phyloP scores from a whole-genome alignment of 2,888 invertebrate genomes.

The Andrena flavipes region DNA sequence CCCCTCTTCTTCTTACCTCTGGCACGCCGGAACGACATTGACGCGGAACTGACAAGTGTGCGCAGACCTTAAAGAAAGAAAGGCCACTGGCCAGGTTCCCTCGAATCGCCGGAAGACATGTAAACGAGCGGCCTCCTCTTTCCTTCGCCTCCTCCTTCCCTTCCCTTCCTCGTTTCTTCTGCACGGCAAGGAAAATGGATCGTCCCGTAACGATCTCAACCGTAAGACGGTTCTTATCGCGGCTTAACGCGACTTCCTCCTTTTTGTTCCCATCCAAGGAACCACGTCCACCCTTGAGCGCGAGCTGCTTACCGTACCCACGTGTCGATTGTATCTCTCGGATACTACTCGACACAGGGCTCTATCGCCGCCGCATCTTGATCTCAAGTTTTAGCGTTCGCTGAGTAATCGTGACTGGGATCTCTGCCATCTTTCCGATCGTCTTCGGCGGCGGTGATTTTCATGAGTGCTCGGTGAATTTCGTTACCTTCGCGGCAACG shows the following conservation, averaged over 20 bases:
- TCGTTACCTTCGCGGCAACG: too few relatives aligned
- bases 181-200: slow-evolving; percentile 47
- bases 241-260: slow-evolving; percentile 49
- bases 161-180: slow-evolving; percentile 12
- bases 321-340: slow-evolving; percentile 45
- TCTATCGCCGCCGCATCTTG: slow-evolving; percentile 46
- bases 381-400: slow-evolving; percentile 23
- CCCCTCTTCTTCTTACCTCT: too few relatives aligned
- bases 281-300: slow-evolving; percentile 17
- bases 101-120: slow-evolving; percentile 52
- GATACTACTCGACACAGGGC: slow-evolving; percentile 16
- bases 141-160: slow-evolving; percentile 14
- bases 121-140: slow-evolving; percentile 36
- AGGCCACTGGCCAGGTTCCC: neutral
- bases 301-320: slow-evolving; percentile 28
- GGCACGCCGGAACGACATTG: too few relatives aligned
- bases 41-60: too few relatives aligned
- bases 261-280: neutral
- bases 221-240: slow-evolving; percentile 46
- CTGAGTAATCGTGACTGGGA: slow-evolving; percentile 11
- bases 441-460: too few relatives aligned
- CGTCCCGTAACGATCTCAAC: slow-evolving; percentile 43
- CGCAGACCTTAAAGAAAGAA: neutral
- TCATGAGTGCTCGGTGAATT: too few relatives aligned
- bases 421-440: too few relatives aligned